Base-by-base conservation (phyloP, 2,888 invertebrate genomes). In the Spilarctia lutea region DNA sequence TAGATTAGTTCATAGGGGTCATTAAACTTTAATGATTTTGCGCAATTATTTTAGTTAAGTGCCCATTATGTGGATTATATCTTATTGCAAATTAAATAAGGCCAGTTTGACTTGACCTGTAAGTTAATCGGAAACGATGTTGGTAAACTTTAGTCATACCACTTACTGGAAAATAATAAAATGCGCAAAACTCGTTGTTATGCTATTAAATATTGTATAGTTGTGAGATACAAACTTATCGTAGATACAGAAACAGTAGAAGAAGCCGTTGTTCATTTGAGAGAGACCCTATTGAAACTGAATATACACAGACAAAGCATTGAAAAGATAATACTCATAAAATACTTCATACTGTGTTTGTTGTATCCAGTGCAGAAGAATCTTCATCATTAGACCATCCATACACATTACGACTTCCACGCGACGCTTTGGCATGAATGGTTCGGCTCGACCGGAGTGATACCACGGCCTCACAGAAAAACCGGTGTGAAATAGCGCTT, bases 21-120 rank as follows among this genome's bases (percentile, higher is more conserved):
- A 52, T 68, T 68, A 52, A 52, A 52, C 52, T 68, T 68, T 52
- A 68, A 68, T 68, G 33, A n/a, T 24, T 48, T 74, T 73, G 70
- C 70, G 77, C 79, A 81, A 81, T 78, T 81, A 83, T 83, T 82
- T 74, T 75, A 67, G 78, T 82, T 80, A 78, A 83, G 76, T 82
- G 80, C 73, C 80, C 69, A 81, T 83, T 83, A 81, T 78, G 60
- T 72, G 71, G 80, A 77, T 76, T 69, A 78, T 78, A 75, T 75
- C 75, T 77, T 60, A 81, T 83, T 84, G 83, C 74, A 80, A 80
- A 83, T 81, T 83, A 75, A 78, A 76, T 75, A 68, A 24, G 52
- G 48, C 81, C 68, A 74, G 81, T 71, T 81, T 74, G 72, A 78
- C 79, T 81, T 83, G 80, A 83, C 80, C 82, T 63, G 74, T 68